Evolutionary conservation across 2,113 vertebrate species (phyloP).

Genomic region (Mionectes macconnelli): DNA sequence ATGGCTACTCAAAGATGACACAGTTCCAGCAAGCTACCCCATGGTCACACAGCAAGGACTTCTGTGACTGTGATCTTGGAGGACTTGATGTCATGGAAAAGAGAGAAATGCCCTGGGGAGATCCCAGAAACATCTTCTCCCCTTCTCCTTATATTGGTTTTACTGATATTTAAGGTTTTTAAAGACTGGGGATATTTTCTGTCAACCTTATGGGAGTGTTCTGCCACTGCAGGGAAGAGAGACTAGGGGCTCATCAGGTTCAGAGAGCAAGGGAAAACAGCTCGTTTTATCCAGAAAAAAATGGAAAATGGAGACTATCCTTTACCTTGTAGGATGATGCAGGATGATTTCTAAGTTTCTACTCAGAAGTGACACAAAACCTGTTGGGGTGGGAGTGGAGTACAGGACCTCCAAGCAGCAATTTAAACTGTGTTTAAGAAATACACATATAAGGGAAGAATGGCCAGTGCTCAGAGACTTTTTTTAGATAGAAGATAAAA

Average conservation of each 20-base stretch:
- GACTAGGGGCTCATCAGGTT: neutral
- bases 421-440: neutral
- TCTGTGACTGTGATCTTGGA: neutral
- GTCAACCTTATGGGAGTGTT: neutral
- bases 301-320: neutral
- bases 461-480: neutral
- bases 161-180: neutral
- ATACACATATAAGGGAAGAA: neutral
- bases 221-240: neutral
- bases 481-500: neutral
- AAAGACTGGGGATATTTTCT: neutral
- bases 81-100: neutral
- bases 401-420: neutral
- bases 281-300: neutral
- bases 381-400: neutral
- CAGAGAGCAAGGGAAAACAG: neutral
- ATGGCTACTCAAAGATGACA: neutral
- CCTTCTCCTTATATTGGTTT: neutral
- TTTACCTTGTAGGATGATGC: neutral
- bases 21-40: rapidly evolving
- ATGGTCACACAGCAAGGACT: neutral
- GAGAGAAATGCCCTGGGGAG: neutral
- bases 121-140: neutral
- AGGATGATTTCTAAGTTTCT: neutral
- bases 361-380: neutral